A percentile compares a stretch with the other conserved stretches of the same genome.
These are phyloP conservation scores for Ascaphus truei DNA, from an alignment of 2,113 vertebrate species.

Conservation along the genomic window DNA sequence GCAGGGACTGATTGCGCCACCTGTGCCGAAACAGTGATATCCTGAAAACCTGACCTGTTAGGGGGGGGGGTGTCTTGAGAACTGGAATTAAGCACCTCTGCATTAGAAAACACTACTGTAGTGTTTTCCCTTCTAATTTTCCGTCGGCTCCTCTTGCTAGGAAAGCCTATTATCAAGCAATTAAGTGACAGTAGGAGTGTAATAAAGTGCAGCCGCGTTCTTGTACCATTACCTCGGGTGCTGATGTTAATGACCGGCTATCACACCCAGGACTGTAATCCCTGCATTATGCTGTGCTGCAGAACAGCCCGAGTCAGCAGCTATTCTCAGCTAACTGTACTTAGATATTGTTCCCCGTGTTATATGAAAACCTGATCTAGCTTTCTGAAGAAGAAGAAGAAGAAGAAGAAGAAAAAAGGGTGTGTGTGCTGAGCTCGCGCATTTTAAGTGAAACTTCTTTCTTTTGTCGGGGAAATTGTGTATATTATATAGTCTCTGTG, in stretches of 20 bases:
- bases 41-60: too few species aligned
- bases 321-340: constrained; percentile 30
- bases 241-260: constrained; percentile 54
- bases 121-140: constrained; percentile 50
- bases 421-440: too few species aligned
- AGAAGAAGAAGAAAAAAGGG: too few species aligned
- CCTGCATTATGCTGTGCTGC: constrained; percentile 29
- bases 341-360: constrained; percentile 32
- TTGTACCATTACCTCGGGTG: constrained; percentile 52
- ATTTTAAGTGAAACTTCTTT: too few species aligned
- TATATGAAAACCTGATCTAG: not conserved
- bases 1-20: too few species aligned
- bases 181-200: constrained; percentile 51
- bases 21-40: too few species aligned
- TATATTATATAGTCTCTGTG: too few species aligned
- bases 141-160: constrained; percentile 42
- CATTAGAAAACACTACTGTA: constrained; percentile 32
- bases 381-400: too few species aligned
- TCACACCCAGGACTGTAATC: constrained; percentile 45
- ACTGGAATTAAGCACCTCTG: too few species aligned
- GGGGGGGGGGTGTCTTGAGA: too few species aligned
- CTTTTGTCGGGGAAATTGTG: too few species aligned
- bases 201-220: constrained; percentile 50
- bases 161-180: constrained; percentile 53
- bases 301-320: constrained; percentile 40